Evolutionary conservation across 2,113 vertebrate genomes (phyloP), one percentile per base, ranked within the genome.

Genomic region (Paramisgurnus dabryanus): DNA sequence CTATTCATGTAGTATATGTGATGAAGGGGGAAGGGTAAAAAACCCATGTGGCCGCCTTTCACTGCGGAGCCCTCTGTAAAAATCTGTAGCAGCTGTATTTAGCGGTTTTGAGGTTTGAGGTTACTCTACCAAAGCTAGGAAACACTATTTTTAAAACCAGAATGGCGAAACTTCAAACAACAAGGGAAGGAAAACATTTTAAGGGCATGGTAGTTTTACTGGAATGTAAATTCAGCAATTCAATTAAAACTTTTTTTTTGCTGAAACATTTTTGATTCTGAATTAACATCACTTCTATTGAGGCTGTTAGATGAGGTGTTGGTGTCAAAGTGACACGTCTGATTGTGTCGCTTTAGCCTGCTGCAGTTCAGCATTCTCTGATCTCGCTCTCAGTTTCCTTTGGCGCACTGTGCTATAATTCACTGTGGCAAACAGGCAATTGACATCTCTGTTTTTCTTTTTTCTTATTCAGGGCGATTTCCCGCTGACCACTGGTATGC

Each of bases 401-500:
- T 80, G 80, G 80, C 72, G 67, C 39, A 7, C 22, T 50, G 18
- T 43, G 10, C 66, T 85, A 76, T 80, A 80, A 78, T 83, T 63
- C 58, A 55, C 18, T 58, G 58, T 40, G 7, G 49, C 18, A 75
- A 75, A 80, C 75, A 79, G 74, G 78, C 49, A 22, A 61, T 13
- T 74, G 75, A 71, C n/a, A 73, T 76, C 68, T 53, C 47, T 72
- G 67, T 18, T 15, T 11, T 27, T 60, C 11, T 43, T 70, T 70
- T 72, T 63, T 79, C 61, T 57, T 64, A 34, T 34, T 64, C 76
- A 10, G 71, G 41, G 69, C 22, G 66, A 76, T 75, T 79, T 79
- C 45, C 76, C 41, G 76, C 65, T 55, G 80, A 79, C 77, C 80
- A n/a, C 80, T 66, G 83, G 76, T 70, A 84, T 64, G 83, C 55